Percentiles rank a stretch among this genome's conserved stretches.
These are phyloP conservation scores for Hypercompe scribonia DNA, from an alignment of 2,888 invertebrate species.

Conservation along the genomic window DNA sequence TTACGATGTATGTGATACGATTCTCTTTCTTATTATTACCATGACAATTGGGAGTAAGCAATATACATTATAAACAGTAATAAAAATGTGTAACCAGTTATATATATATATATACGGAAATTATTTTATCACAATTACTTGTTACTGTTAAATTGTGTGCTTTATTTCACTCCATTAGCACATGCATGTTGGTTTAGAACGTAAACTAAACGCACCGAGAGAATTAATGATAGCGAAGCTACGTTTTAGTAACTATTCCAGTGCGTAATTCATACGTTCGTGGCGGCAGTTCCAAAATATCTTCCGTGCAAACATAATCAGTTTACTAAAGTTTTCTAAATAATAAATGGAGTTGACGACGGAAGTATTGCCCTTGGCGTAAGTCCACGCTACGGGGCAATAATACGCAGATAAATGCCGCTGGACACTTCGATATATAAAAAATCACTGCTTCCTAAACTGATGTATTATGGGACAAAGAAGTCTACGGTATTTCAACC, in stretches of 20 bases:
- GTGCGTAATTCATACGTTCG: conserved; percentile 71
- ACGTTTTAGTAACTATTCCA: conserved; percentile 63
- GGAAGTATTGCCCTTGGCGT: conserved; percentile 74
- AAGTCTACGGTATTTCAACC: too few relatives aligned
- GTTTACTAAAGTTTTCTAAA: conserved; percentile 73
- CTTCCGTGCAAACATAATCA: conserved; percentile 65
- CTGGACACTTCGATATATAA: conserved; percentile 64
- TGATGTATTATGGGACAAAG: too few relatives aligned
- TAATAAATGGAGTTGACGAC: conserved; percentile 74
- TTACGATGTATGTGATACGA: too few relatives aligned
- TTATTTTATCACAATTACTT: conserved; percentile 10
- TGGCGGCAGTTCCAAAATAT: conserved; percentile 75
- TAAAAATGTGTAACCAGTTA: background rate
- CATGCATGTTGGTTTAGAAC: conserved; percentile 70
- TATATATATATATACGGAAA: background rate
- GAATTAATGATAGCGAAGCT: conserved; percentile 73
- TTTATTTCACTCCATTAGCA: conserved; percentile 76
- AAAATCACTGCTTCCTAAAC: conserved; percentile 63
- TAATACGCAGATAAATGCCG: conserved; percentile 67
- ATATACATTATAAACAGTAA: too few relatives aligned
- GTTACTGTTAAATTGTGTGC: conserved; percentile 52
- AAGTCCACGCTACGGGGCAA: conserved; percentile 56
- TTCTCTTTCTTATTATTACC: too few relatives aligned
- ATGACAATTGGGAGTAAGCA: too few relatives aligned
- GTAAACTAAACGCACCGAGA: conserved; percentile 69